Evolutionary conservation across 1,140 invertebrate genomes (phyloP).

Genomic region (Drepana arcuata): DNA sequence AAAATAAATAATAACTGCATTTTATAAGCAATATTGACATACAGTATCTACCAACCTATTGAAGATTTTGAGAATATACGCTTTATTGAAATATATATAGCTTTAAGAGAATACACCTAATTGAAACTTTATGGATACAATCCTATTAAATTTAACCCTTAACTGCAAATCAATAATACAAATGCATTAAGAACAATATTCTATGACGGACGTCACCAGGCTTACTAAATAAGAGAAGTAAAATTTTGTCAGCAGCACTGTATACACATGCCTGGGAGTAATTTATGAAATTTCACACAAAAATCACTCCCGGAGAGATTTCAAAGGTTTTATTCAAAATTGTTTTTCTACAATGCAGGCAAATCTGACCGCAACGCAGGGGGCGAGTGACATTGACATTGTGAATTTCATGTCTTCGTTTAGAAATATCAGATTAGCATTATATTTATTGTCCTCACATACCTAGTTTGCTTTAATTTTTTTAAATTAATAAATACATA

Average conservation of each 20-base stretch:
- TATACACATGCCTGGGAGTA: constrained; percentile 6
- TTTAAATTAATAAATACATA: too few relatives aligned
- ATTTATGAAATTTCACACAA: constrained; percentile 9
- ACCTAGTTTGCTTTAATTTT: too few relatives aligned
- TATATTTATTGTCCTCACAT: too few relatives aligned
- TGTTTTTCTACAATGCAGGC: constrained; percentile 18
- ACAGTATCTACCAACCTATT: too few relatives aligned
- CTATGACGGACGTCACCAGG: neutral
- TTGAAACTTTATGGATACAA: too few relatives aligned
- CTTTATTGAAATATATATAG: too few relatives aligned
- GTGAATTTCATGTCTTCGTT: constrained; percentile 4
- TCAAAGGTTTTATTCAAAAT: constrained; percentile 11
- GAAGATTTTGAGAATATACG: too few relatives aligned
- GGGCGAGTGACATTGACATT: constrained; percentile 19
- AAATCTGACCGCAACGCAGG: constrained; percentile 17
- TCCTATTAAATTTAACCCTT: too few relatives aligned
- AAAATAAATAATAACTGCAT: too few relatives aligned
- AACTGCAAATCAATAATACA: constrained; percentile 13
- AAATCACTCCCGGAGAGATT: constrained; percentile 7
- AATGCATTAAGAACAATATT: constrained; percentile 13
- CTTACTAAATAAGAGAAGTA: constrained; percentile 2
- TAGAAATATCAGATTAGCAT: too few relatives aligned
- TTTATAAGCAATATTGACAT: too few relatives aligned
- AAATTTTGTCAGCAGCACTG: constrained; percentile 7
- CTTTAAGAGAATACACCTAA: too few relatives aligned